Base-by-base conservation (phyloP, 2,113 vertebrate genomes). In the Hucho hucho region DNA sequence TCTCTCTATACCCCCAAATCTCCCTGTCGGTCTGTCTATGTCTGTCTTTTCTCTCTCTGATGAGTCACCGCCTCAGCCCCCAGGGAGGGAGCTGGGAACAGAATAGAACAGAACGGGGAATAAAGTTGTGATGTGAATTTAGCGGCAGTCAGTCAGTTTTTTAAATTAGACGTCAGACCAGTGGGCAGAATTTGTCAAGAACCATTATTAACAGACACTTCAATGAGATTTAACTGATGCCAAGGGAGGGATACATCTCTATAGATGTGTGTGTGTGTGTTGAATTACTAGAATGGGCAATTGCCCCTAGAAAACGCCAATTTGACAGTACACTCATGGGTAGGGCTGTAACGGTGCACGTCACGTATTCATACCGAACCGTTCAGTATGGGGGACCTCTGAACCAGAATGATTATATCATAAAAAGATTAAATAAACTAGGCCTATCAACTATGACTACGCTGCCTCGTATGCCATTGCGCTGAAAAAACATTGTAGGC, bases 161-260 rank as follows among this genome's bases (percentile, higher is more conserved):
- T 88, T 88, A 83, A 71, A 86, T 87, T 87, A 59, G 69, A 46
- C 53, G 71, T 61, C 74, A 78, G 72, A 86, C 76, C 75, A 77
- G 67, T 74, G 80, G 69, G 70, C 67, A 78, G 64, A 79, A 14
- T 83, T 83, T 90, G 86, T 89, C 85, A 85, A 77, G 77, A 88
- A 83, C 81, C 70, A 86, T 91, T 89, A 32, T 91, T 80, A 28
- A 81, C 73, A 81, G 75, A 79, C 3, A 78, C 87, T 81, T 79
- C 77, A 73, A 37, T 81, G 75, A 66, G 81, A 78, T 56, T 67
- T 66, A 18, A 82, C 86, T 74, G 28, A 75, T 24, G 68, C 56
- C 67, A 64, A 63, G 43, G 56, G 70, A 76, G 46, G 22, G 59
- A 59, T 63, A 20, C 37, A 29, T 16, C 28, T 29, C 14, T 82